phyloP scores from a whole-genome alignment of 2,113 vertebrate species.

The Diadophis punctatus region DNA sequence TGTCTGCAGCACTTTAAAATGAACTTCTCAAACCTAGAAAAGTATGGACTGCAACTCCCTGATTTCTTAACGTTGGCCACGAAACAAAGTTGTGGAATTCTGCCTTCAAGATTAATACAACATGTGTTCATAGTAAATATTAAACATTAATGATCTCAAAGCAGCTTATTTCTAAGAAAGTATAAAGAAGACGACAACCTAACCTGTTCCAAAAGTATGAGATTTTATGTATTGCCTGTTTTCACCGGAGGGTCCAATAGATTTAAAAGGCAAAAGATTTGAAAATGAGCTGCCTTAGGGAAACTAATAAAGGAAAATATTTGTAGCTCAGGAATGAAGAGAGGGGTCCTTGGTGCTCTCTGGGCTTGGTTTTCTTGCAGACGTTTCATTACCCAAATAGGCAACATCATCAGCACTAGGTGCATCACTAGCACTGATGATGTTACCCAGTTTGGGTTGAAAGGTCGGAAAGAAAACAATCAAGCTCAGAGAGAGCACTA shows the following conservation, averaged over 20 bases:
- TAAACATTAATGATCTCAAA: not conserved
- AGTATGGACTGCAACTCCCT: not conserved
- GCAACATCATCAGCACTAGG: no score
- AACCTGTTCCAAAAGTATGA: not conserved
- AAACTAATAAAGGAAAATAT: not conserved
- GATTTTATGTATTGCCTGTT: not conserved
- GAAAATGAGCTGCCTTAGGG: not conserved
- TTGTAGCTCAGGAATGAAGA: not conserved
- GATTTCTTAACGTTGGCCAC: not conserved
- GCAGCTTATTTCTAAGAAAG: not conserved
- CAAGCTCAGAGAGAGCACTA: not conserved
- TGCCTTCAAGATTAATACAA: not conserved
- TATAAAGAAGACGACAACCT: not conserved
- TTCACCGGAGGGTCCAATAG: not conserved
- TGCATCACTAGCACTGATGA: not conserved
- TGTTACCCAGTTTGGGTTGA: not conserved
- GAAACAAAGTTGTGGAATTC: not conserved
- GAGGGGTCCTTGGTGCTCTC: not conserved
- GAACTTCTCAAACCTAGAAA: not conserved
- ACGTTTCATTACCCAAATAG: not conserved
- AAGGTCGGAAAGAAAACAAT: not conserved
- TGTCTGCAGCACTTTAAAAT: not conserved
- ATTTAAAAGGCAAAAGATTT: not conserved
- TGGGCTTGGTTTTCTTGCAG: not conserved
- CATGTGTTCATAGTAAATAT: not conserved